Base-by-base conservation (phyloP, 1,140 invertebrate species). In the Zaprionus kolodkinae region DNA sequence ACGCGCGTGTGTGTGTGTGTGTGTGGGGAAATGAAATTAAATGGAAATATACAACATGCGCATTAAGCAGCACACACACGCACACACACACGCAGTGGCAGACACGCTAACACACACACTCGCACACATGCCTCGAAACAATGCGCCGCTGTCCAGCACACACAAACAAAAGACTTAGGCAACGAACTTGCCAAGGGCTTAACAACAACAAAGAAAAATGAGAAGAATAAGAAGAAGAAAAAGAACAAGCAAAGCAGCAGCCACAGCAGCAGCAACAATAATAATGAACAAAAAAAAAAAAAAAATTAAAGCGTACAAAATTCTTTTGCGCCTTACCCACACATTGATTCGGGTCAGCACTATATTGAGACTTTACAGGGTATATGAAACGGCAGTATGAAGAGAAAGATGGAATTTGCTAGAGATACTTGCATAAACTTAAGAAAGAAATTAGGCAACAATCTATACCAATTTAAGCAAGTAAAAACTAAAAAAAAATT, bases 161-260 rank as follows among this genome's bases (percentile, higher is more conserved):
- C 27, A 70, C 60, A 63, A 91, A 90, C 87, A 73, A 91, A 91
- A 87, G 87, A 91, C 83, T 91, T 91, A 84, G 78, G 81, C 75
- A 81, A 91, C 87, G 71, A 91, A 91, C 87, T 91, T 82, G 66
- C 57, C 61, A 50, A 38, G 40, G 61, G 69, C 68, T 54, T 52
- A 45, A 56, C 36, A 7, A 57, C 30, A 36, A 48, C 43, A 43
- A 57, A 25, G 45, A 30, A 15, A 48, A 15, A 48, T 21, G 15
- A 3, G 10, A 10, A 38, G 9, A 7, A 38, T 1, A 60, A n/a
- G 59, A 40, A 21, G 40, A 57, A 25, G 45, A 30, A 60, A 33
- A 36, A 21, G 45, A 17, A 50, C 45, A 50, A 50, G 15, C 2
- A 40, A 11, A 40, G 38, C 38, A 40, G 13, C 38, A 40, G 38